A percentile compares a stretch with the other conserved stretches of the same genome.
phyloP scores from a whole-genome alignment of 1,140 invertebrate genomes.

The Metopolophium dirhodum region DNA sequence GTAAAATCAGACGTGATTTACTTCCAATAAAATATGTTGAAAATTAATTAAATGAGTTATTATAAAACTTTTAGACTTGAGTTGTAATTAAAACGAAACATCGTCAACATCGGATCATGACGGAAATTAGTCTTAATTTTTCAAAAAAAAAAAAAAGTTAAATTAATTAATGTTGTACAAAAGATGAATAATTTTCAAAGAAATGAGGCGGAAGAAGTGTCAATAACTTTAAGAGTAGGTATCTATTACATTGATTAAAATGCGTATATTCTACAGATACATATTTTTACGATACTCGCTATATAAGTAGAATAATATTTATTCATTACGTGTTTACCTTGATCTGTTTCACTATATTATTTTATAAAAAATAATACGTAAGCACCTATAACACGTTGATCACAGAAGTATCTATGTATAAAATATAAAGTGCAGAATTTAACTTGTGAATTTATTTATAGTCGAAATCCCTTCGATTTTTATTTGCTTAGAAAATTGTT shows the following conservation, averaged over 20 bases:
- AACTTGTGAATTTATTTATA: neutral
- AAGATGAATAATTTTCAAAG: neutral
- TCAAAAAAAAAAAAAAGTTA: neutral
- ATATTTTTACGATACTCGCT: neutral
- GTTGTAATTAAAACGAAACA: neutral
- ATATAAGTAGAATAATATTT: neutral
- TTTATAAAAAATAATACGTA: neutral
- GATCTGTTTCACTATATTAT: neutral
- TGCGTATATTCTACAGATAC: neutral
- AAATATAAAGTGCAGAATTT: neutral
- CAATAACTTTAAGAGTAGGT: neutral
- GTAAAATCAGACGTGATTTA: neutral
- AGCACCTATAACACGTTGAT: neutral
- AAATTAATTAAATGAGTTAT: neutral
- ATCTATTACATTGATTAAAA: neutral
- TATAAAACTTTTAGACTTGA: neutral
- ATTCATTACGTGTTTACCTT: neutral
- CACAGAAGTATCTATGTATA: neutral
- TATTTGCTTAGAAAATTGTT: neutral
- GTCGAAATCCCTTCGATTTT: neutral
- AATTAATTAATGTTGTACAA: neutral
- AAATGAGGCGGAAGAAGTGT: neutral
- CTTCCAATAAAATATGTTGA: neutral
- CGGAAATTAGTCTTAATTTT: neutral
- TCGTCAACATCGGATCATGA: neutral